These are phyloP conservation scores for Amphipyra berbera DNA, from an alignment of 2,888 invertebrate species.

Conservation along the genomic window DNA sequence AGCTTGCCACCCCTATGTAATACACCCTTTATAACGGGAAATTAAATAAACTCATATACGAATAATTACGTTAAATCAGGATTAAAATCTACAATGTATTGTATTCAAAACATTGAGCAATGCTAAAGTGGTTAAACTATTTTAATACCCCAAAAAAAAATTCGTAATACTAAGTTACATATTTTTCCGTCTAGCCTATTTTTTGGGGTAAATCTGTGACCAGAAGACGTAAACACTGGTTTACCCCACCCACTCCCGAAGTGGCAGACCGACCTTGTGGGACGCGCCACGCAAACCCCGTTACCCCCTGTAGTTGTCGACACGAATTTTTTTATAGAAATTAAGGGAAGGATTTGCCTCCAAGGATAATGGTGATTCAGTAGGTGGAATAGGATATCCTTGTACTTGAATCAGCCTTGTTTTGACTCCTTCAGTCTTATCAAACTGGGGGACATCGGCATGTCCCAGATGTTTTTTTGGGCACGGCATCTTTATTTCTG, in stretches of 20 bases:
- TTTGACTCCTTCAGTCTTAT: conserved; percentile 13
- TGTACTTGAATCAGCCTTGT: conserved; percentile 25
- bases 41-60: conserved; percentile 49
- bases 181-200: background rate
- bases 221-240: conserved; percentile 56
- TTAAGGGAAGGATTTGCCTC: conserved; percentile 42
- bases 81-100: background rate
- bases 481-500: too few species aligned
- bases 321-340: conserved; percentile 57
- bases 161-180: background rate
- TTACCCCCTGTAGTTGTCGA: conserved; percentile 58
- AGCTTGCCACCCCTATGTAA: conserved; percentile 72
- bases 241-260: conserved; percentile 50
- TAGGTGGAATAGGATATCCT: conserved; percentile 24
- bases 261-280: conserved; percentile 65
- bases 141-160: background rate
- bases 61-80: conserved; percentile 15
- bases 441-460: conserved; percentile 10
- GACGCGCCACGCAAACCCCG: conserved; percentile 62
- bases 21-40: conserved; percentile 69
- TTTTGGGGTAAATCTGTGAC: conserved; percentile 45
- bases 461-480: conserved; percentile 5
- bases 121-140: background rate
- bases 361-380: conserved; percentile 34
- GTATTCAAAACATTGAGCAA: background rate